Conservation (phyloP, 2,797 vertebrate genomes). For the Leptoclinus maculatus region DNA sequence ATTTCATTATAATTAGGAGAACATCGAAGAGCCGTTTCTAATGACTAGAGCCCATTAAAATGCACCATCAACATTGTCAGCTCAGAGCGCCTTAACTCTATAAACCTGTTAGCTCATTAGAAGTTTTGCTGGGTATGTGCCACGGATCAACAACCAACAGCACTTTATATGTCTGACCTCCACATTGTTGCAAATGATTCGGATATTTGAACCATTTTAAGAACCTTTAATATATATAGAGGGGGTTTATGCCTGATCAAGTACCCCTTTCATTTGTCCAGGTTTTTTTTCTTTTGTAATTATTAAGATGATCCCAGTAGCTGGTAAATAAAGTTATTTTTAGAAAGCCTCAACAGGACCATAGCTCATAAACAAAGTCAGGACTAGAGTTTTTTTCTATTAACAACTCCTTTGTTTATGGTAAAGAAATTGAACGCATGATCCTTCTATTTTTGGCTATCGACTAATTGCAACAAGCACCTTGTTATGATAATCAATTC, state of each 20-base stretch:
- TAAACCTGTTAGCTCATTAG: constrained; percentile 80
- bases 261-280: background rate
- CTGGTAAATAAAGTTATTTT: background rate
- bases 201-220: background rate
- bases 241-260: background rate
- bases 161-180: background rate
- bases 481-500: constrained; percentile 65
- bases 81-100: constrained; percentile 74
- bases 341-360: background rate
- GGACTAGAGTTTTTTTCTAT: background rate
- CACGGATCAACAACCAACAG: constrained; percentile 8
- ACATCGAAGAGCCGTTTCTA: constrained; percentile 49
- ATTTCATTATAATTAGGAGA: constrained; percentile 31
- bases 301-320: background rate
- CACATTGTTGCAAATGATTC: background rate
- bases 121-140: constrained; percentile 31
- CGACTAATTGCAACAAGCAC: constrained; percentile 15
- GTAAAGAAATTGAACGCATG: background rate
- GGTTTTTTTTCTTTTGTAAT: background rate
- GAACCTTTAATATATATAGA: background rate
- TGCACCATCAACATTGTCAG: constrained; percentile 69
- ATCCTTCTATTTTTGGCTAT: background rate
- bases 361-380: constrained; percentile 3
- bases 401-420: constrained; percentile 3
- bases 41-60: constrained; percentile 75